Percentiles rank a stretch among this genome's conserved stretches.
These are phyloP conservation scores for Drosophila formosana DNA, from an alignment of 2,888 invertebrate genomes.

Conservation along the genomic window DNA sequence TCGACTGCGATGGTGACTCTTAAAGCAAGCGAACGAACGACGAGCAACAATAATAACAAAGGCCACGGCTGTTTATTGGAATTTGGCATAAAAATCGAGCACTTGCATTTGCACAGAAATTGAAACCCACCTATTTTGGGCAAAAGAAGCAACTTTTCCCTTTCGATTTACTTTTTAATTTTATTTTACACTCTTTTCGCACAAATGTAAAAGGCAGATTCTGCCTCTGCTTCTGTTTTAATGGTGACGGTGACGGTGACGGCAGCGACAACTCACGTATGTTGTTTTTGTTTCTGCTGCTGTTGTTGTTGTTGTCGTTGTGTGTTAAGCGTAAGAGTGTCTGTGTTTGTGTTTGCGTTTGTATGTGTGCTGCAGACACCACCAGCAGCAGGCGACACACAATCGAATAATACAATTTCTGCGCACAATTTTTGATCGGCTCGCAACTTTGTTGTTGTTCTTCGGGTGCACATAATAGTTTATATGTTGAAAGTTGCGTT, in stretches of 20 bases:
- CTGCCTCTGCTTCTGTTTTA: slow-evolving; percentile 24
- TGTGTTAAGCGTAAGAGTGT: slow-evolving; percentile 45
- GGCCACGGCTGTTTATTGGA: slow-evolving; percentile 57
- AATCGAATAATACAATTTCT: slow-evolving; percentile 43
- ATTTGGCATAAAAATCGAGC: slow-evolving; percentile 48
- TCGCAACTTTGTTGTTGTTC: slow-evolving; percentile 36
- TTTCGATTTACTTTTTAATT: slow-evolving; percentile 19
- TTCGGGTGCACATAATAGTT: slow-evolving; percentile 48
- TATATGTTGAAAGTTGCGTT: slow-evolving; percentile 41
- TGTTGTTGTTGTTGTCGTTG: slow-evolving; percentile 19
- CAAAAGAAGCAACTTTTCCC: slow-evolving; percentile 56
- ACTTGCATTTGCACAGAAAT: slow-evolving; percentile 43
- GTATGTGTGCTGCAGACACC: slow-evolving; percentile 47
- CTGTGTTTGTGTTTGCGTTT: slow-evolving; percentile 32
- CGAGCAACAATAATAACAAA: slow-evolving; percentile 56
- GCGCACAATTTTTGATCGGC: slow-evolving; percentile 42
- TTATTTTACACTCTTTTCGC: slow-evolving; percentile 43
- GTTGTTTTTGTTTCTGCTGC: slow-evolving; percentile 63
- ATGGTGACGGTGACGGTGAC: slow-evolving; percentile 67
- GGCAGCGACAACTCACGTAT: slow-evolving; percentile 74
- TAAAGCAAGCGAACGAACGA: slow-evolving; percentile 39
- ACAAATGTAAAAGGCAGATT: slow-evolving; percentile 52
- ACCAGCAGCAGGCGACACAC: slow-evolving; percentile 49
- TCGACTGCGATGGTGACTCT: slow-evolving; percentile 35
- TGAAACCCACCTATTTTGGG: slow-evolving; percentile 60